Evolutionary conservation across 2,888 invertebrate genomes (phyloP).

Genomic region (Andrena hattorfiana): DNA sequence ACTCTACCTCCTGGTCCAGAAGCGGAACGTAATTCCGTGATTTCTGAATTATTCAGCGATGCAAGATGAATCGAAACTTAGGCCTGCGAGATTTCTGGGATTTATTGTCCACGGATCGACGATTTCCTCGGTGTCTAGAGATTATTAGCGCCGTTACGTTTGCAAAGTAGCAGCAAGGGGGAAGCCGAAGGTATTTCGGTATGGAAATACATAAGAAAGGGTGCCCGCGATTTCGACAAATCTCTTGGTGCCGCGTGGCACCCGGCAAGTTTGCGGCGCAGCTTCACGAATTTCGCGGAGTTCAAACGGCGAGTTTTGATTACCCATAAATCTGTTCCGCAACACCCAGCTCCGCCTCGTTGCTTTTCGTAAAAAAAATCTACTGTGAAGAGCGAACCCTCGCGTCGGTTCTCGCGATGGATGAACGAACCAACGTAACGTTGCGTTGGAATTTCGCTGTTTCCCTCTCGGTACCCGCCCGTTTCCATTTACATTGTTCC

Average conservation of each 20-base stretch:
- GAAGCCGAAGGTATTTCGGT: neutral
- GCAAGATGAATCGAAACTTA: constrained; percentile 35
- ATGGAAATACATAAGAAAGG: neutral
- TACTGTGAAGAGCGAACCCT: neutral
- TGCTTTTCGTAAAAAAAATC: constrained; percentile 16
- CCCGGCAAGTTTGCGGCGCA: constrained; percentile 17
- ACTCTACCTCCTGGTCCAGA: neutral
- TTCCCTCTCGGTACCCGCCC: neutral
- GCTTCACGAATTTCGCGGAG: constrained; percentile 41
- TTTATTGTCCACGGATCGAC: neutral
- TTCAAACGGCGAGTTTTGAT: constrained; percentile 54
- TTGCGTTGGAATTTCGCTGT: neutral
- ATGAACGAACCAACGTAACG: neutral
- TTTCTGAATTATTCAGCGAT: constrained; percentile 59
- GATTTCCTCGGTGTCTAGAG: neutral
- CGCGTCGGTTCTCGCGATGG: constrained; percentile 1
- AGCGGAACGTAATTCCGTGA: constrained; percentile 29
- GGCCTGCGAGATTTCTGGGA: constrained; percentile 10
- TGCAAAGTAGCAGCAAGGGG: neutral
- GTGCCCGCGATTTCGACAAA: neutral
- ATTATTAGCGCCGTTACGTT: neutral
- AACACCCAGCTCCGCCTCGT: neutral
- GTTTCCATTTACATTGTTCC: neutral
- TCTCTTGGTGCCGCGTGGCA: too few species aligned
- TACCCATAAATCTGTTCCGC: constrained; percentile 44